Conservation (phyloP, 2,797 vertebrate species). For the Merluccius polli region DNA sequence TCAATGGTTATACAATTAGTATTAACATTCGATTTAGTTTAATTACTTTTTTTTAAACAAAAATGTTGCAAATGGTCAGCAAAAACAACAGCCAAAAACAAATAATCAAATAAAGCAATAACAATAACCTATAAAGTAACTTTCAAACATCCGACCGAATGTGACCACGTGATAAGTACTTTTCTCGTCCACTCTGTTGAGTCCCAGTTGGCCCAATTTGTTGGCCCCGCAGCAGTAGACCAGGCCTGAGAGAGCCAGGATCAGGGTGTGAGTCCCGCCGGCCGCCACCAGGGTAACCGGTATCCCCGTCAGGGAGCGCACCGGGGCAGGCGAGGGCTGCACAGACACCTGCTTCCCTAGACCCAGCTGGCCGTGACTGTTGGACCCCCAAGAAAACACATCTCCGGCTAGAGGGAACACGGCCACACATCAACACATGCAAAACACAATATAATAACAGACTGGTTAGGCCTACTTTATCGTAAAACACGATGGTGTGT, state of each 20-base stretch:
- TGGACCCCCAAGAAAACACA: conserved; percentile 83
- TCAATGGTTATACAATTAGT: not conserved
- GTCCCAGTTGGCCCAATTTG: conserved; percentile 79
- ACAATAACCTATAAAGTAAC: too few species aligned
- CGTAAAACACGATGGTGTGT: too few species aligned
- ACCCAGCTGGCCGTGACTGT: conserved; percentile 83
- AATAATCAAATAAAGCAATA: not conserved
- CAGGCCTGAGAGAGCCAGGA: conserved; percentile 77
- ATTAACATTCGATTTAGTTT: too few species aligned
- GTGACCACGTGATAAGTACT: conserved; percentile 46
- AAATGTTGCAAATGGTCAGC: not conserved
- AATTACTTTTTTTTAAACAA: not conserved
- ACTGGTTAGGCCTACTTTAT: not conserved
- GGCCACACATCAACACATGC: not conserved
- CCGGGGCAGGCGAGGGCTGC: conserved; percentile 30
- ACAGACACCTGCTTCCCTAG: conserved; percentile 61
- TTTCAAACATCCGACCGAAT: too few species aligned
- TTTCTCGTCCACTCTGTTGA: conserved; percentile 70
- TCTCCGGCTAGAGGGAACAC: conserved; percentile 69
- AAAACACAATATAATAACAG: not conserved
- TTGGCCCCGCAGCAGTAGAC: conserved; percentile 88
- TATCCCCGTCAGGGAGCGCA: conserved; percentile 75
- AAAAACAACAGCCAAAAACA: not conserved
- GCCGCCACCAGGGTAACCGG: conserved; percentile 79
- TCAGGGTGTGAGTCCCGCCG: conserved; percentile 78